These are phyloP conservation scores for Nannoperca australis DNA, from an alignment of 2,797 vertebrate species.

Conservation along the genomic window DNA sequence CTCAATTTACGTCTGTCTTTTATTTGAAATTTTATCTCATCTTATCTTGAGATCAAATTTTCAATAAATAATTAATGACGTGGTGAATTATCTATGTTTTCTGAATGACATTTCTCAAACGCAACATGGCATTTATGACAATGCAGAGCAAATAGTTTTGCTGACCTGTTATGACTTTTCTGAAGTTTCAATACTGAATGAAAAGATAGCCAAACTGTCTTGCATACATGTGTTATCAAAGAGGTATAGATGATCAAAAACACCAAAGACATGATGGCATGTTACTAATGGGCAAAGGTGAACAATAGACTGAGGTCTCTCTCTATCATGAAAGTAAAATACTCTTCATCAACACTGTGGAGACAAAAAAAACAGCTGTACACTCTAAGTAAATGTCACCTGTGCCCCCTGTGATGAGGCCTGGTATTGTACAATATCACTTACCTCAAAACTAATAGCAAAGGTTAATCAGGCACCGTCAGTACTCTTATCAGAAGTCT, in stretches of 20 bases:
- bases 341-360: conserved; percentile 36
- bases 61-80: conserved; percentile 10
- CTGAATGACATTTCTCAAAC: conserved; percentile 12
- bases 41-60: background rate
- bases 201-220: conserved; percentile 18
- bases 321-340: conserved; percentile 36
- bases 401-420: conserved; percentile 45
- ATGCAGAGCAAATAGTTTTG: background rate
- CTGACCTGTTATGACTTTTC: conserved; percentile 1
- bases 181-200: conserved; percentile 7
- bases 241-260: conserved; percentile 64
- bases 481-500: conserved; percentile 39
- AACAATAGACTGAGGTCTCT: conserved; percentile 47
- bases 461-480: conserved; percentile 60
- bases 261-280: conserved; percentile 58
- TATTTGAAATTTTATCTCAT: background rate
- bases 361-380: conserved; percentile 11
- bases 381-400: conserved; percentile 55
- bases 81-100: background rate
- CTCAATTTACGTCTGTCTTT: background rate
- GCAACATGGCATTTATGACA: background rate
- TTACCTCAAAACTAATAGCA: conserved; percentile 59
- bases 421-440: conserved; percentile 38
- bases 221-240: conserved; percentile 29
- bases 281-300: conserved; percentile 67